Evolutionary conservation across 2,888 invertebrate genomes (phyloP).

Genomic region (Onthophagus sagittarius): DNA sequence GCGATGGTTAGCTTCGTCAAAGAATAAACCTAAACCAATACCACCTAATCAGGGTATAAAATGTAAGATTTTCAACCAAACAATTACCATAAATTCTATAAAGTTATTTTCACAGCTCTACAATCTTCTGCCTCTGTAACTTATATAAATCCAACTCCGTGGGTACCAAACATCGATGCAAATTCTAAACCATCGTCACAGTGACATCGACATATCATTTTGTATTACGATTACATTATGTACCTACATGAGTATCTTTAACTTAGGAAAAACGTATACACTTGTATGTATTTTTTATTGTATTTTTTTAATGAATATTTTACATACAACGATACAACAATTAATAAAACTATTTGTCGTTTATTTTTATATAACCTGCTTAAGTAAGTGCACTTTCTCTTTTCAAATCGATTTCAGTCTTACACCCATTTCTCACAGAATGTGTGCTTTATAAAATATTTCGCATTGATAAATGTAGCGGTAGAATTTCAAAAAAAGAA

Average conservation of each 20-base stretch:
- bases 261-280: conserved; percentile 23
- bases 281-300: conserved; percentile 25
- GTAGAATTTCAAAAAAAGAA: not conserved
- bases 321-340: conserved; percentile 12
- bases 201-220: conserved; percentile 22
- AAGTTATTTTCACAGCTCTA: conserved; percentile 52
- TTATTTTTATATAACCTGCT: not conserved
- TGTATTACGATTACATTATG: conserved; percentile 13
- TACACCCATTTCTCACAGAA: not conserved
- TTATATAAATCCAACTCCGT: conserved; percentile 64
- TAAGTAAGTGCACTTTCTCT: conserved; percentile 1
- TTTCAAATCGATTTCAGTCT: conserved; percentile 8
- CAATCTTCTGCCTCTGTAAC: conserved; percentile 61
- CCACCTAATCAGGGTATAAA: conserved; percentile 60
- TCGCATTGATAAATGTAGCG: not conserved
- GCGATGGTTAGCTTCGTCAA: conserved; percentile 60
- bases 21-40: conserved; percentile 60
- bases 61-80: conserved; percentile 46
- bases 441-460: not conserved
- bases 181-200: conserved; percentile 29
- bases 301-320: conserved; percentile 24
- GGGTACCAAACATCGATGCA: conserved; percentile 49
- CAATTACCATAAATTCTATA: not conserved
- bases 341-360: not conserved
- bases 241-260: conserved; percentile 21